Evolutionary conservation across 2,888 invertebrate genomes (phyloP).

Genomic region (Drosophila borealis): DNA sequence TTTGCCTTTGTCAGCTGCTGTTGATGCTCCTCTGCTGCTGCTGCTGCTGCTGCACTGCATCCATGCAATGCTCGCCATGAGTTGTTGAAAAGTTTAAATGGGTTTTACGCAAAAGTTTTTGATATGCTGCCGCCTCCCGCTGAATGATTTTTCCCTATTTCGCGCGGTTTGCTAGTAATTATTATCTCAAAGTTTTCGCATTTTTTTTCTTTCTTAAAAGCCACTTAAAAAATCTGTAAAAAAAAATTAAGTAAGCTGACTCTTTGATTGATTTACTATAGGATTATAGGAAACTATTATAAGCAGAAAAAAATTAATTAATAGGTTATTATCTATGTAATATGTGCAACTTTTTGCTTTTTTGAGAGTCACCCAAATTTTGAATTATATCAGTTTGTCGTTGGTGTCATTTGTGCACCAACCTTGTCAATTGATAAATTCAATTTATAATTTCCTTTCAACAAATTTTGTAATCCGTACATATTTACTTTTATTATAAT

Average conservation of each 20-base stretch:
- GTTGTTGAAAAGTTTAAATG: slow-evolving; percentile 78
- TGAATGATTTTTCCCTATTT: slow-evolving; percentile 45
- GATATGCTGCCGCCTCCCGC: slow-evolving; percentile 58
- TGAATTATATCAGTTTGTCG: too few relatives aligned
- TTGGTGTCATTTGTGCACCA: too few relatives aligned
- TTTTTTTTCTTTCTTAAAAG: slow-evolving; percentile 21
- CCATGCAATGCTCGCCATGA: slow-evolving; percentile 57
- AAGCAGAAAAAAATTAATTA: too few relatives aligned
- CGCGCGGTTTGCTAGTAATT: slow-evolving; percentile 44
- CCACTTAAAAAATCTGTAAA: slow-evolving; percentile 16
- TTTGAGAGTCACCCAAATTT: too few relatives aligned
- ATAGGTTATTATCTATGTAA: too few relatives aligned
- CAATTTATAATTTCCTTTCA: too few relatives aligned
- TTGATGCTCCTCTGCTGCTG: slow-evolving; percentile 23
- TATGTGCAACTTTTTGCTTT: too few relatives aligned
- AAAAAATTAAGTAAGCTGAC: neutral
- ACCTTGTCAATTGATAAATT: too few relatives aligned
- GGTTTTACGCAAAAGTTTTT: slow-evolving; percentile 75
- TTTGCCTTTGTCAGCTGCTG: slow-evolving; percentile 46
- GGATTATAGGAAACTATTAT: neutral
- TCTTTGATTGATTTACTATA: neutral
- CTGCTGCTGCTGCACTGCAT: slow-evolving; percentile 53
- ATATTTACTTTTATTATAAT: too few relatives aligned
- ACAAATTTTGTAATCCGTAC: too few relatives aligned
- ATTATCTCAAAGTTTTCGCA: slow-evolving; percentile 44